A percentile compares a stretch with the other conserved stretches of the same genome.
These are phyloP conservation scores for Ramphastos sulfuratus DNA, from an alignment of 2,113 vertebrate genomes.

Conservation along the genomic window DNA sequence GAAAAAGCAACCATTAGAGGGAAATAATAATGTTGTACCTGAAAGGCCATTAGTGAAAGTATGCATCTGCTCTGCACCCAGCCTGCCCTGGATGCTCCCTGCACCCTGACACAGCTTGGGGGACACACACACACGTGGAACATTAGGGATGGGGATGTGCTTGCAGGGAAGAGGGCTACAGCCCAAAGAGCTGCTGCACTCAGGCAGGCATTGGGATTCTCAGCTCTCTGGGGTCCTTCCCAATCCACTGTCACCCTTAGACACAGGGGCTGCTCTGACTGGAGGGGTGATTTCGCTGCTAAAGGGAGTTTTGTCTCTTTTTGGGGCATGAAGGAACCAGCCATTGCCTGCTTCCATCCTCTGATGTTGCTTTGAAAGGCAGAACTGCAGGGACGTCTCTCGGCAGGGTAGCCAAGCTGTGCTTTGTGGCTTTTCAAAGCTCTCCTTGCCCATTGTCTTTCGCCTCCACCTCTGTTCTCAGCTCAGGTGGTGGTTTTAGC, in stretches of 20 bases:
- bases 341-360: neutral
- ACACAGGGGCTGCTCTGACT: fast-evolving
- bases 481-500: constrained; percentile 33
- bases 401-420: neutral
- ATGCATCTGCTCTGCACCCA: neutral
- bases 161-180: neutral
- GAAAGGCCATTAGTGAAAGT: constrained; percentile 68
- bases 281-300: neutral
- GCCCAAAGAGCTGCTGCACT: neutral
- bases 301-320: neutral
- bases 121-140: neutral
- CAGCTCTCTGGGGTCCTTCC: neutral
- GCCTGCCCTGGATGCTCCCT: neutral
- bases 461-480: neutral
- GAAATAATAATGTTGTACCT: constrained; percentile 70
- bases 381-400: neutral
- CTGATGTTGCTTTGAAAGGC: neutral
- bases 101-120: neutral
- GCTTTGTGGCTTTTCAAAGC: neutral
- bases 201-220: neutral
- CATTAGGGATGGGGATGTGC: neutral
- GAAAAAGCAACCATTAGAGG: constrained; percentile 65
- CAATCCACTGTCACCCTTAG: neutral
- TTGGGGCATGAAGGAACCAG: neutral
- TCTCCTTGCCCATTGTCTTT: neutral